Evolutionary conservation across 2,888 invertebrate species (phyloP).

Genomic region (Pegoplata infirma): DNA sequence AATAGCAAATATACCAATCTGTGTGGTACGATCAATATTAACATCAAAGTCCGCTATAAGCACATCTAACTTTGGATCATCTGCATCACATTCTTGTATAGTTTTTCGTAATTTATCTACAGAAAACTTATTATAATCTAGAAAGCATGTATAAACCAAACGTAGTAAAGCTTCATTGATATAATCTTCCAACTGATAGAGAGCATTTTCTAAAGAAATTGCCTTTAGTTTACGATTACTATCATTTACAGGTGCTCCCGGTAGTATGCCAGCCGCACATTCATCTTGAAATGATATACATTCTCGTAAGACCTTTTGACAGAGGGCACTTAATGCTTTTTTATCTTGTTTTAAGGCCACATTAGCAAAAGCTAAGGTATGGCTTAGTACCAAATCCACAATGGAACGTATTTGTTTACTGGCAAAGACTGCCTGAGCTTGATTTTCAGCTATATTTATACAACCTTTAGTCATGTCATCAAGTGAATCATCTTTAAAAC

Average conservation of each 20-base stretch:
- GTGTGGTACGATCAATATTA: slow-evolving; percentile 75
- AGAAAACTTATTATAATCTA: slow-evolving; percentile 73
- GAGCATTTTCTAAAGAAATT: slow-evolving; percentile 72
- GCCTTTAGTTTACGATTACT: slow-evolving; percentile 73
- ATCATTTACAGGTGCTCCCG: slow-evolving; percentile 57
- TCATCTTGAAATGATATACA: slow-evolving; percentile 73
- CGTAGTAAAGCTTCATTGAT: slow-evolving; percentile 75
- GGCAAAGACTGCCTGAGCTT: slow-evolving; percentile 62
- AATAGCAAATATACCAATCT: slow-evolving; percentile 76
- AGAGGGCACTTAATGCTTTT: slow-evolving; percentile 73
- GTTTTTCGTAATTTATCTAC: slow-evolving; percentile 71
- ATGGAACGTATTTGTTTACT: slow-evolving; percentile 71
- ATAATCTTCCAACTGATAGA: slow-evolving; percentile 74
- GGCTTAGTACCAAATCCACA: slow-evolving; percentile 72
- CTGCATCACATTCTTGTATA: slow-evolving; percentile 62
- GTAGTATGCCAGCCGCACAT: slow-evolving; percentile 63
- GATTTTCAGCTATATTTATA: slow-evolving; percentile 59
- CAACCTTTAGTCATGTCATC: slow-evolving; percentile 53
- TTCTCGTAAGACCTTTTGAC: slow-evolving; percentile 75
- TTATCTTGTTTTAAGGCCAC: slow-evolving; percentile 74
- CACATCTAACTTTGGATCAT: slow-evolving; percentile 70
- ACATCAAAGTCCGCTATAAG: slow-evolving; percentile 77
- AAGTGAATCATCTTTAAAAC: slow-evolving; percentile 64
- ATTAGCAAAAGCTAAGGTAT: slow-evolving; percentile 75
- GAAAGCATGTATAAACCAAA: slow-evolving; percentile 72